Base-by-base conservation (phyloP, 2,113 vertebrate species). In the Setophaga kirtlandii region DNA sequence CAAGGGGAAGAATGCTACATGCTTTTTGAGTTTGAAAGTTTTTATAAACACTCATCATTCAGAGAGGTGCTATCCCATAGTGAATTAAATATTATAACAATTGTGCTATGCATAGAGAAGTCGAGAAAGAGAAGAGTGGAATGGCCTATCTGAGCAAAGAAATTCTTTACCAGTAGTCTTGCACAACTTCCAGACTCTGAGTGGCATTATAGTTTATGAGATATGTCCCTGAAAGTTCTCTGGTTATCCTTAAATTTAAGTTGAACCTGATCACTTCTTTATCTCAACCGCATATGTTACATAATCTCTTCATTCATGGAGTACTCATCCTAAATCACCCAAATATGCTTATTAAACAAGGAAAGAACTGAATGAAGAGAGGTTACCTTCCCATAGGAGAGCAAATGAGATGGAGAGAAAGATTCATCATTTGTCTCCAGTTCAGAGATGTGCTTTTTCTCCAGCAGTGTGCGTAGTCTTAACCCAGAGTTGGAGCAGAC, bases 371-470 rank as follows among this genome's bases (percentile, higher is more conserved):
- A 60, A 86, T 89, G 12, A 70, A 84, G 60, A 67, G 24, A 37
- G 7, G 13, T 58, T 93, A 96, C 92, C 87, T 97, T 96, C 59
- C 96, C 82, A 70, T 53, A 96, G 27, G 59, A 75, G 12, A 96
- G 90, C 33, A 53, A 46, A 75, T 18, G 49, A 83, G 89, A 74
- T 37, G 46, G 75, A 28, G 67, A 80, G 35, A 58, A 82, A 81
- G 73, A 41, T 3, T 88, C 47, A n/a, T 42, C 2, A 13, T 69
- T 76, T 74, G 19, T 68, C 50, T 93, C 50, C 30, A 49, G 49
- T 92, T 96, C 93, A 69, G 88, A 96, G 63, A 95, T 79, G 49
- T 64, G n/a, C 58, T 95, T 83, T 4, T 96, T 97, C 68, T 94
- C 87, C 81, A 96, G 73, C 63, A 96, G 60, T 67, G 78, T 46